phyloP scores from a whole-genome alignment of 2,113 vertebrate genomes.

The Poicephalus meyeri region DNA sequence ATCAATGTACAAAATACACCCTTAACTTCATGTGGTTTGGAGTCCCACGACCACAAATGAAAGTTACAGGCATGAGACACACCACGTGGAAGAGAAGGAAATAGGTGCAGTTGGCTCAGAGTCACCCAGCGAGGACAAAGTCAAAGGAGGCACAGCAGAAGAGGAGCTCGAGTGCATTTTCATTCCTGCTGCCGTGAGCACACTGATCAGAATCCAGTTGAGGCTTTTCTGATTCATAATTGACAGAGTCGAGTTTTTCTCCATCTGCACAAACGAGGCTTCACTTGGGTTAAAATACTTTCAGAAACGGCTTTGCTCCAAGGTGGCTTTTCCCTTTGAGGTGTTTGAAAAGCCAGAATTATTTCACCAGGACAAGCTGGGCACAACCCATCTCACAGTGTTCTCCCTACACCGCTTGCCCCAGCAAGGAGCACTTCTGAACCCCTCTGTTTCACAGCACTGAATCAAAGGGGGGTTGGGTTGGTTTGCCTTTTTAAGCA shows the following conservation, averaged over 20 bases:
- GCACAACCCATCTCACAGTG: not conserved
- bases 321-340: not conserved
- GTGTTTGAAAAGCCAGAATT: not conserved
- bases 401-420: not conserved
- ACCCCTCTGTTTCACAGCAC: not conserved
- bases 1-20: not conserved
- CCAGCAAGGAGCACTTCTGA: not conserved
- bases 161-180: not conserved
- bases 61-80: not conserved
- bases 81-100: not conserved
- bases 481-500: not conserved
- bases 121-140: not conserved
- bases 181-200: accelerated
- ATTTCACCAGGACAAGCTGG: not conserved
- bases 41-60: not conserved
- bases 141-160: not conserved
- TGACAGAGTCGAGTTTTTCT: not conserved
- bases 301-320: not conserved
- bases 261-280: accelerated
- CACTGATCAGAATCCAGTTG: accelerated
- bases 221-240: not conserved
- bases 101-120: not conserved
- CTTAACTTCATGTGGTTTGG: not conserved
- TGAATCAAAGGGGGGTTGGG: too few species aligned
- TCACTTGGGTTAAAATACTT: not conserved